A percentile compares a stretch with the other conserved stretches of the same genome.
Conservation (phyloP, 2,797 vertebrate species). For the Hemibagrus guttatus region DNA sequence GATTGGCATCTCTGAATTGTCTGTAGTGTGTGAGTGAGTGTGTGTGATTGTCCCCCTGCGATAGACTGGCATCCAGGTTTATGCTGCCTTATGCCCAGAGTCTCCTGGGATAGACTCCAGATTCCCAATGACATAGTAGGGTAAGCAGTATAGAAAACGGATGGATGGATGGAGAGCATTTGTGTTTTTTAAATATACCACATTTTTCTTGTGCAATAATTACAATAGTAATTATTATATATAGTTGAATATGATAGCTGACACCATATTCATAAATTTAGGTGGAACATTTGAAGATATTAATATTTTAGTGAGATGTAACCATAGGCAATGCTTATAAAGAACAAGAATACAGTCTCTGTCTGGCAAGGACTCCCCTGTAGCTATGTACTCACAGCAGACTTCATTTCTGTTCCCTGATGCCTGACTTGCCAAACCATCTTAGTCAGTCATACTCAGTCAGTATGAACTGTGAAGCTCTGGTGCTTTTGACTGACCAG, state of each 20-base stretch:
- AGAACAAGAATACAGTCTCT: background rate
- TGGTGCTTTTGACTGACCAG: constrained; percentile 4
- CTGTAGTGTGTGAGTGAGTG: too few relatives aligned
- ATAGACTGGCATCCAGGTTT: too few relatives aligned
- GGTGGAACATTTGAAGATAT: background rate
- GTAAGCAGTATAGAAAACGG: too few relatives aligned
- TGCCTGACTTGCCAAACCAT: background rate
- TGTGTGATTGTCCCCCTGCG: too few relatives aligned
- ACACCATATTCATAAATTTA: background rate
- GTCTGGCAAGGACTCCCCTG: background rate
- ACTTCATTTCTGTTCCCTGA: background rate
- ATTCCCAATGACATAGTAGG: too few relatives aligned
- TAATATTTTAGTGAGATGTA: background rate
- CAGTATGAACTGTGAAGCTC: constrained; percentile 3
- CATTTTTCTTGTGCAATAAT: background rate
- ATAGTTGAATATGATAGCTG: background rate
- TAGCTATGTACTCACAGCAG: background rate
- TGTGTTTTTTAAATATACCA: background rate
- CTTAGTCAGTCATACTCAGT: too few relatives aligned
- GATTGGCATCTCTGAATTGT: too few relatives aligned
- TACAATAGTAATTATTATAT: background rate
- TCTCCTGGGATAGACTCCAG: too few relatives aligned
- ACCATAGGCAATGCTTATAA: background rate
- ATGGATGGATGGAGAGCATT: too few relatives aligned
- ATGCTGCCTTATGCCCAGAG: too few relatives aligned